Conservation (phyloP, 2,797 vertebrate species). For the Manis pentadactyla region DNA sequence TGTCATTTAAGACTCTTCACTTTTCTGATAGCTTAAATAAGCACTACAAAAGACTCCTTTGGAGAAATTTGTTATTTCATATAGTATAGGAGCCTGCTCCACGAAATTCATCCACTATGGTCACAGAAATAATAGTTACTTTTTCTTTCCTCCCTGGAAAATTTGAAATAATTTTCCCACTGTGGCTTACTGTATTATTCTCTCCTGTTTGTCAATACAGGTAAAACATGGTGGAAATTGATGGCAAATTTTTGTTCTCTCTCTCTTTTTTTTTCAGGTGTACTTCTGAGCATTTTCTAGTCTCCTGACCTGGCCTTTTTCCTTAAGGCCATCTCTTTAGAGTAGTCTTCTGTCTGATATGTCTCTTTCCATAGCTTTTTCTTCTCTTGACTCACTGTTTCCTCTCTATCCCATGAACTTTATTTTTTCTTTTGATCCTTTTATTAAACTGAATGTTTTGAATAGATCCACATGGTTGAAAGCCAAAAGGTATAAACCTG, state of each 20-base stretch:
- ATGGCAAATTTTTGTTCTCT: background rate
- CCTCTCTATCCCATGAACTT: background rate
- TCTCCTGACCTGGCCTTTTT: background rate
- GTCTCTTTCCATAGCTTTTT: background rate
- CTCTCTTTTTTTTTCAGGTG: background rate
- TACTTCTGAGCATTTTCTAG: background rate
- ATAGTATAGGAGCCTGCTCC: slow-evolving; percentile 29
- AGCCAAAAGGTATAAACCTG: background rate
- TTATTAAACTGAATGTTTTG: slow-evolving; percentile 42
- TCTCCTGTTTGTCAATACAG: slow-evolving; percentile 33
- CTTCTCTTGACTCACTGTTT: background rate
- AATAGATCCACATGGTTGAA: background rate
- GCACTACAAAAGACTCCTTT: slow-evolving; percentile 71
- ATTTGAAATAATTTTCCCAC: slow-evolving; percentile 34
- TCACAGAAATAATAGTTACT: slow-evolving; percentile 44
- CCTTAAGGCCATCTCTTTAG: background rate
- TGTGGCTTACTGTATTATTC: slow-evolving; percentile 39
- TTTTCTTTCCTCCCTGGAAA: slow-evolving; percentile 35
- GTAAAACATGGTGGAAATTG: slow-evolving; percentile 17
- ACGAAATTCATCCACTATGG: slow-evolving; percentile 62
- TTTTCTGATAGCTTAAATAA: slow-evolving; percentile 80
- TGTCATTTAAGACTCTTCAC: slow-evolving; percentile 79
- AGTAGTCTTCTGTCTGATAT: background rate
- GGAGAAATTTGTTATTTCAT: slow-evolving; percentile 76
- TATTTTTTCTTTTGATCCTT: slow-evolving; percentile 22